A percentile compares a stretch with the other conserved stretches of the same genome.
phyloP scores from a whole-genome alignment of 1,140 invertebrate species.

The Formica selysi region DNA sequence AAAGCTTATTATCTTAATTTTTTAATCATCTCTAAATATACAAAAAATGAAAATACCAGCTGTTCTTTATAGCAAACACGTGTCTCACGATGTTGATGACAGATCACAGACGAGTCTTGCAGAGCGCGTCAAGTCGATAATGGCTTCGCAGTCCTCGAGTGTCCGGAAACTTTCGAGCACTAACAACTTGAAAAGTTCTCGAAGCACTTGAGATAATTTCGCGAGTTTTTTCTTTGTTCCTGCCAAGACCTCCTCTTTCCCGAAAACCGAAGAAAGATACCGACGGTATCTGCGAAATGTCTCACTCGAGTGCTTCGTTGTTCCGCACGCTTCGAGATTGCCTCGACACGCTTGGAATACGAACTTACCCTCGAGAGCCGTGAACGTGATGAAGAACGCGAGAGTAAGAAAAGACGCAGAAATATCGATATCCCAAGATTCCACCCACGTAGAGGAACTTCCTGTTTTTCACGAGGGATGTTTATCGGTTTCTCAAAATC shows the following conservation, averaged over 20 bases:
- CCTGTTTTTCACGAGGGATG: slow-evolving; percentile 77
- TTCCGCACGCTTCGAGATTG: slow-evolving; percentile 27
- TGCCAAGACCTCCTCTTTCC: slow-evolving; percentile 64
- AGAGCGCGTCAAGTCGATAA: slow-evolving; percentile 68
- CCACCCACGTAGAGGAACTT: slow-evolving; percentile 78
- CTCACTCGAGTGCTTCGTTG: slow-evolving; percentile 54
- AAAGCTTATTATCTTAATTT: background rate
- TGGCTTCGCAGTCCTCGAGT: slow-evolving; percentile 67
- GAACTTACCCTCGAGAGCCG: slow-evolving; percentile 13
- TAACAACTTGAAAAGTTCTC: slow-evolving; percentile 60
- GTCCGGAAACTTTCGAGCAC: slow-evolving; percentile 79
- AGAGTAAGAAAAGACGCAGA: background rate
- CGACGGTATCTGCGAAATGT: slow-evolving; percentile 59
- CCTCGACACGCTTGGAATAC: slow-evolving; percentile 56
- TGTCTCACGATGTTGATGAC: slow-evolving; percentile 54
- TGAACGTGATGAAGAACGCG: background rate
- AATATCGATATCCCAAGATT: slow-evolving; percentile 69
- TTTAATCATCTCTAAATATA: background rate
- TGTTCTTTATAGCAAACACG: background rate
- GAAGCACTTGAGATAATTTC: slow-evolving; percentile 73
- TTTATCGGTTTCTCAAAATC: slow-evolving; percentile 80
- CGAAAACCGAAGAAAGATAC: slow-evolving; percentile 31
- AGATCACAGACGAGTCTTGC: slow-evolving; percentile 65
- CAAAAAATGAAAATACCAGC: background rate
- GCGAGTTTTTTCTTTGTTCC: slow-evolving; percentile 64